These are phyloP conservation scores for Anagrus nilaparvatae DNA, from an alignment of 1,140 invertebrate genomes.

Conservation along the genomic window DNA sequence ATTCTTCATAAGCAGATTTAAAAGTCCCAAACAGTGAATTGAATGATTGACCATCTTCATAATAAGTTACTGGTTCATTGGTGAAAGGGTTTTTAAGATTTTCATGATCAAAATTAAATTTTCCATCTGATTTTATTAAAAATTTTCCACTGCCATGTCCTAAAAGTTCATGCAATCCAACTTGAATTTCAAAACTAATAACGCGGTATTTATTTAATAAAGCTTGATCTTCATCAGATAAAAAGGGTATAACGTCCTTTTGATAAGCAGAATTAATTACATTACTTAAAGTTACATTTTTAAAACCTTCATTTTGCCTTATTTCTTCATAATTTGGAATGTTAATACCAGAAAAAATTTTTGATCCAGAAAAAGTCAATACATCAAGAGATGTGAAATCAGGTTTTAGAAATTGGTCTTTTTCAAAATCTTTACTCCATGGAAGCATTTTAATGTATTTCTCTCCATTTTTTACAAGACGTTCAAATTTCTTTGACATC, in stretches of 20 bases:
- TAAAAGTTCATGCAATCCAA: constrained; percentile 86
- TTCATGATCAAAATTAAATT: constrained; percentile 71
- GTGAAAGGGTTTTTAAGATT: constrained; percentile 71
- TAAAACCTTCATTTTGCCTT: constrained; percentile 88
- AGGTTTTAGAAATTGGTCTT: constrained; percentile 81
- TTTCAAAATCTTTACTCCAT: constrained; percentile 82
- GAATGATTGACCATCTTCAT: constrained; percentile 79
- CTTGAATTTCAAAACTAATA: constrained; percentile 69
- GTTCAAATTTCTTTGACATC: constrained; percentile 83
- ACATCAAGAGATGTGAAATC: constrained; percentile 97
- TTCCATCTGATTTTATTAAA: constrained; percentile 62
- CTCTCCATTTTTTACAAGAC: constrained; percentile 73
- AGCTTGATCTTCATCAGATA: constrained; percentile 61
- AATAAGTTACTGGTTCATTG: constrained; percentile 54
- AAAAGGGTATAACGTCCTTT: constrained; percentile 67
- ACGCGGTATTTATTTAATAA: constrained; percentile 64
- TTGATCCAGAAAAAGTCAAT: constrained; percentile 79
- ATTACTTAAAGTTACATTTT: constrained; percentile 92
- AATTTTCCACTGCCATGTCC: constrained; percentile 95
- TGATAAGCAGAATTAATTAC: constrained; percentile 82
- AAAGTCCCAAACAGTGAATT: constrained; percentile 81
- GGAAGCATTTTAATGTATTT: constrained; percentile 70
- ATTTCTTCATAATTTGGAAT: constrained; percentile 98
- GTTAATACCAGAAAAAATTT: constrained; percentile 90
- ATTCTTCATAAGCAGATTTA: constrained; percentile 90